phyloP scores from a whole-genome alignment of 2,113 vertebrate species.

The Myiozetetes cayanensis region DNA sequence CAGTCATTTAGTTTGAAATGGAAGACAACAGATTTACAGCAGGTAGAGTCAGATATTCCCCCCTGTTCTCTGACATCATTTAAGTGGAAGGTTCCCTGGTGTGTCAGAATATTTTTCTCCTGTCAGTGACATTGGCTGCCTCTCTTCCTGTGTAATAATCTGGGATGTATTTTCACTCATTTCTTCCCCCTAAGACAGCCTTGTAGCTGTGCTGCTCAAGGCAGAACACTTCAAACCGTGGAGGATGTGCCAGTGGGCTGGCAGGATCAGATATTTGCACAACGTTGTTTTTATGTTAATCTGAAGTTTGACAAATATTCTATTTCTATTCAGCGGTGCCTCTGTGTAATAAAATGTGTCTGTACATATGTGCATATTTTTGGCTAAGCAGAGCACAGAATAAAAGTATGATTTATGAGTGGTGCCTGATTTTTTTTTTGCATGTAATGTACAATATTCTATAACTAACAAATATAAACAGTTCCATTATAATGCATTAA shows the following conservation, averaged over 20 bases:
- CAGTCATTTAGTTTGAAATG: constrained; percentile 3
- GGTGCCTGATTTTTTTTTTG: neutral
- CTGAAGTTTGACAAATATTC: constrained; percentile 15
- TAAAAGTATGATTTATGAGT: neutral
- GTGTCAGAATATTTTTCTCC: neutral
- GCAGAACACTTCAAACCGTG: neutral
- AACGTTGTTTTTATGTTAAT: neutral
- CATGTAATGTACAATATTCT: neutral
- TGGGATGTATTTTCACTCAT: neutral
- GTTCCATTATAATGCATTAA: neutral
- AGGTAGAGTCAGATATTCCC: neutral
- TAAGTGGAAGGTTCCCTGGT: neutral
- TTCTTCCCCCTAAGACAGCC: neutral
- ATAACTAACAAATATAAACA: neutral
- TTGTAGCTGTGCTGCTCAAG: neutral
- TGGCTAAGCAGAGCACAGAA: neutral
- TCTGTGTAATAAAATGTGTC: neutral
- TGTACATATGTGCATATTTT: neutral
- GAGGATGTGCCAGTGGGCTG: neutral
- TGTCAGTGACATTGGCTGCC: neutral
- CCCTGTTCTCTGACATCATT: neutral
- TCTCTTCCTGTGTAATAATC: neutral
- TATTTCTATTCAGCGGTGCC: neutral
- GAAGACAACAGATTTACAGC: neutral
- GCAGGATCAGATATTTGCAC: neutral